These are phyloP conservation scores for Paratilapia polleni DNA, from an alignment of 2,113 vertebrate species.

Conservation along the genomic window DNA sequence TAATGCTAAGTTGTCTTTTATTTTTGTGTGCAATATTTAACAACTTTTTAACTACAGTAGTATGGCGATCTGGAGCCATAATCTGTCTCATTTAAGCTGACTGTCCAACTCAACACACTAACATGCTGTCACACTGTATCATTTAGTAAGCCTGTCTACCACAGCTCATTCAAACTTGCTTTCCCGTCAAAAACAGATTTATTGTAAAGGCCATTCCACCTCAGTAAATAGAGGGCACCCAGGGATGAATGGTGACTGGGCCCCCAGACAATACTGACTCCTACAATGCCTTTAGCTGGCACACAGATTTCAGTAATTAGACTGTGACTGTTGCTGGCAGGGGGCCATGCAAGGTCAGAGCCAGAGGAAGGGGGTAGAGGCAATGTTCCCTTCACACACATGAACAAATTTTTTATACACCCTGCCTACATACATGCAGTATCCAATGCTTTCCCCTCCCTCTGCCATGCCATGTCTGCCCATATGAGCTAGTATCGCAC, in stretches of 20 bases:
- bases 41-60: background rate
- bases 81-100: constrained; percentile 33
- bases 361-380: constrained; percentile 49
- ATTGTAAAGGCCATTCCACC: constrained; percentile 70
- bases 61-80: constrained; percentile 9
- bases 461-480: constrained; percentile 60
- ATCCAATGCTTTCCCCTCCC: constrained; percentile 38
- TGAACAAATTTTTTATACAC: constrained; percentile 3
- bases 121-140: constrained; percentile 58
- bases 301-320: constrained; percentile 81
- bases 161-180: constrained; percentile 56
- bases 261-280: constrained; percentile 77
- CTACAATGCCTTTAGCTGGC: constrained; percentile 78
- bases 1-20: background rate
- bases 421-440: constrained; percentile 1
- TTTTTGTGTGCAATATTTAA: background rate
- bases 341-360: constrained; percentile 67
- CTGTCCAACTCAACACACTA: constrained; percentile 32
- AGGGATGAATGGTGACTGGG: constrained; percentile 70
- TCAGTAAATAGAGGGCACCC: constrained; percentile 73
- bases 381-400: constrained; percentile 18
- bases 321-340: constrained; percentile 80
- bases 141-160: constrained; percentile 39
- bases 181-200: constrained; percentile 65
- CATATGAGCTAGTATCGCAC: constrained; percentile 59